These are phyloP conservation scores for Phenacoccus solenopsis DNA, from an alignment of 1,140 invertebrate genomes.

Conservation along the genomic window DNA sequence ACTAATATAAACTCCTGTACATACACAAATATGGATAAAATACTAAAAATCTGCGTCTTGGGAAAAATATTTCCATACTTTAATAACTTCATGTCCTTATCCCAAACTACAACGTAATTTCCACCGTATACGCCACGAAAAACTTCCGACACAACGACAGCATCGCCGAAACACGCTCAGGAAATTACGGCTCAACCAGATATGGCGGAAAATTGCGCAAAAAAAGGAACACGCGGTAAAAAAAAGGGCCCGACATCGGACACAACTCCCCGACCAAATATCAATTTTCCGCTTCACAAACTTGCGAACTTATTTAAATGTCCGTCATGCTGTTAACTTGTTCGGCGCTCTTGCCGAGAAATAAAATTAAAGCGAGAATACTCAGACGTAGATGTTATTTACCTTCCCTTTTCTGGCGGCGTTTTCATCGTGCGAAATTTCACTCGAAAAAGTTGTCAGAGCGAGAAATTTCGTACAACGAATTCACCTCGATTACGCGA, in stretches of 20 bases:
- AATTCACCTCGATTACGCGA: too few species aligned
- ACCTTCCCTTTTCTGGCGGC: too few species aligned
- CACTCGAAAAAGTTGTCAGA: too few species aligned
- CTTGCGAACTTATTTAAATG: conserved; percentile 14
- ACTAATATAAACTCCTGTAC: too few species aligned
- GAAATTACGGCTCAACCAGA: conserved; percentile 5
- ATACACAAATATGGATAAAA: too few species aligned
- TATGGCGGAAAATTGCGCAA: conserved; percentile 8
- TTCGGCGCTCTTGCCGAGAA: neutral
- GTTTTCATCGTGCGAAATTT: too few species aligned
- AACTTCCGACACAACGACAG: neutral
- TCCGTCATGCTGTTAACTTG: conserved; percentile 5
- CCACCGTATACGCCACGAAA: too few species aligned
- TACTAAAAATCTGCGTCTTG: too few species aligned
- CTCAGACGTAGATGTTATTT: neutral
- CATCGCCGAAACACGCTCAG: neutral
- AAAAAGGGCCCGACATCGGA: neutral
- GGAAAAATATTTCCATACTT: too few species aligned
- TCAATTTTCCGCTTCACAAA: conserved; percentile 13
- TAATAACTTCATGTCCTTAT: too few species aligned
- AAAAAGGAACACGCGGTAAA: neutral
- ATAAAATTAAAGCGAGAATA: neutral
- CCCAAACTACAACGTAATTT: too few species aligned
- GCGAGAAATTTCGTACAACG: too few species aligned
- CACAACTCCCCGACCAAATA: conserved; percentile 5